Percentiles rank a stretch among this genome's conserved stretches.
These are phyloP conservation scores for Ophion slaviceki DNA, from an alignment of 2,888 invertebrate species.

Conservation along the genomic window DNA sequence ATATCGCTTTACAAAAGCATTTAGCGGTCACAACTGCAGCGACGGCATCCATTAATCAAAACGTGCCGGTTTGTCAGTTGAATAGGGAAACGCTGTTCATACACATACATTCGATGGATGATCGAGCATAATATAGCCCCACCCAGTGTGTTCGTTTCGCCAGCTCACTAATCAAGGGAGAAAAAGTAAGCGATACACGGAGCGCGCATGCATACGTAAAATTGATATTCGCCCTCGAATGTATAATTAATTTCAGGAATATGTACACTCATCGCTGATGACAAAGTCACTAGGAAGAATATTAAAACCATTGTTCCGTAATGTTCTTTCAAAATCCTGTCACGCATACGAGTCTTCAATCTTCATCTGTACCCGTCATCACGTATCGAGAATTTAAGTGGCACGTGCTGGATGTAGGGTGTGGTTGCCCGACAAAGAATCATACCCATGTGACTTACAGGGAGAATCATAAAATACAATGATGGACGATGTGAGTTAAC, in stretches of 20 bases:
- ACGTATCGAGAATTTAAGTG: background rate
- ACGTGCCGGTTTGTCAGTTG: constrained; percentile 13
- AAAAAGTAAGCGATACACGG: background rate
- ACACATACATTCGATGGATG: constrained; percentile 26
- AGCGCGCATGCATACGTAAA: background rate
- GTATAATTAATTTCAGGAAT: constrained; percentile 28
- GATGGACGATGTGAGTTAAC: too few species aligned
- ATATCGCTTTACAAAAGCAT: constrained; percentile 41
- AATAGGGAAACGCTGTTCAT: background rate
- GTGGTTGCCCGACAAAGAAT: constrained; percentile 7
- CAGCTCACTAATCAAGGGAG: background rate
- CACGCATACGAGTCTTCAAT: constrained; percentile 7
- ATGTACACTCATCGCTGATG: constrained; percentile 1
- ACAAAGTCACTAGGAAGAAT: constrained; percentile 3
- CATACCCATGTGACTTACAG: background rate
- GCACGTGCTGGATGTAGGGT: background rate
- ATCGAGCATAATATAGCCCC: constrained; percentile 24
- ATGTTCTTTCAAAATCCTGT: constrained; percentile 21
- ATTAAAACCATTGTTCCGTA: constrained; percentile 16
- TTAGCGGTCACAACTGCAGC: constrained; percentile 33
- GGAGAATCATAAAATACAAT: too few species aligned
- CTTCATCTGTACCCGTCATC: constrained; percentile 6
- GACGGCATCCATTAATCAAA: constrained; percentile 37
- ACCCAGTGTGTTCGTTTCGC: background rate
- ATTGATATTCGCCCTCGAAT: background rate